phyloP scores from a whole-genome alignment of 2,797 vertebrate genomes.

The Tokudaia tokunoshimensis region DNA sequence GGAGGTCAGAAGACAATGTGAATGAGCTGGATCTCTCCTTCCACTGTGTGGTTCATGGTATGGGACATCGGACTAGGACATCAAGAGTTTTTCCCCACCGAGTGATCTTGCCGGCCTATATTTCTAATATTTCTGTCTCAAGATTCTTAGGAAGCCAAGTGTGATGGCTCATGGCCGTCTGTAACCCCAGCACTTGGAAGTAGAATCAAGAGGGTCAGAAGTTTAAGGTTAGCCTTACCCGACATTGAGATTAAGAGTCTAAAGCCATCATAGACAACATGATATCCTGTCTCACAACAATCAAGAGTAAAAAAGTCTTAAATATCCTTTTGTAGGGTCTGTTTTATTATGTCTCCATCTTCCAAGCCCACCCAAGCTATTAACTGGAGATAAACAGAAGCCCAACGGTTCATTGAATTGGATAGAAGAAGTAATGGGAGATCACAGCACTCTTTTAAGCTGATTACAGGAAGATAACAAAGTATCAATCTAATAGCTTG shows the following conservation, averaged over 20 bases:
- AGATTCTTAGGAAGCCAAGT: background rate
- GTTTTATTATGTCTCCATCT: background rate
- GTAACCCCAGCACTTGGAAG: background rate
- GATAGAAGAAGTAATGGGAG: background rate
- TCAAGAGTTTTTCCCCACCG: background rate
- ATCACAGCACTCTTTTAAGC: background rate
- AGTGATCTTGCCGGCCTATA: background rate
- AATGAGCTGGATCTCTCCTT: background rate
- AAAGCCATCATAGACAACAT: background rate
- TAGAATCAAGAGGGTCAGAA: background rate
- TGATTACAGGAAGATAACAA: background rate
- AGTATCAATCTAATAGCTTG: background rate
- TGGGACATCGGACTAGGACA: background rate
- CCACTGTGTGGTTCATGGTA: background rate
- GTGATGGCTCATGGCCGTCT: background rate
- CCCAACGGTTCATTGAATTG: background rate
- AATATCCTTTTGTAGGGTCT: background rate
- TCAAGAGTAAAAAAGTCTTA: background rate
- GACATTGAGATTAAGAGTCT: background rate
- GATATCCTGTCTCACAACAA: background rate
- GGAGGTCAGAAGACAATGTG: background rate
- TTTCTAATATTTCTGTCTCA: background rate
- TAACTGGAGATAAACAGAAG: background rate
- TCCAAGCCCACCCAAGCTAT: background rate
- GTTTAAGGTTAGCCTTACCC: background rate